Evolutionary conservation across 2,888 invertebrate genomes (phyloP).

Genomic region (Pollenia labialis): DNA sequence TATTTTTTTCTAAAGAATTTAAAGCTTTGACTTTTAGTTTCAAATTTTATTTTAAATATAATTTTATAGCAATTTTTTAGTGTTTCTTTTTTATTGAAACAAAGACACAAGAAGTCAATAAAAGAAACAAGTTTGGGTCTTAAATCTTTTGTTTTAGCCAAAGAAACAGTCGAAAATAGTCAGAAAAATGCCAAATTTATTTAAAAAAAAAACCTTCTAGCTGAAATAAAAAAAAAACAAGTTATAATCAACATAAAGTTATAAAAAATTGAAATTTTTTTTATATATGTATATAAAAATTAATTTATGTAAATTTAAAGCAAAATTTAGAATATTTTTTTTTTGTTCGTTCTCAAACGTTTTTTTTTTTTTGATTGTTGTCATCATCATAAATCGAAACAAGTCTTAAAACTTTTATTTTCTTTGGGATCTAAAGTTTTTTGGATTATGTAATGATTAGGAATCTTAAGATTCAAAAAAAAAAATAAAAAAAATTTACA

Average conservation of each 20-base stretch:
- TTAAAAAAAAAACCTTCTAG: slow-evolving; percentile 26
- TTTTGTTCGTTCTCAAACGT: background rate
- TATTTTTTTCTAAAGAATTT: background rate
- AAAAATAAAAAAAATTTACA: background rate
- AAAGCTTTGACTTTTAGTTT: slow-evolving; percentile 8
- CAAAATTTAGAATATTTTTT: slow-evolving; percentile 66
- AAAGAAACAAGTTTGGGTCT: slow-evolving; percentile 69
- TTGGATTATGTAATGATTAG: slow-evolving; percentile 47
- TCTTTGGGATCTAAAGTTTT: slow-evolving; percentile 27
- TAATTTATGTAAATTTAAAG: slow-evolving; percentile 72
- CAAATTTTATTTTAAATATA: slow-evolving; percentile 11
- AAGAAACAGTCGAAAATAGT: background rate
- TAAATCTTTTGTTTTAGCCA: slow-evolving; percentile 72
- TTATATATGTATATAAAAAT: slow-evolving; percentile 34
- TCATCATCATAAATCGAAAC: slow-evolving; percentile 15
- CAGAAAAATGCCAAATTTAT: slow-evolving; percentile 24
- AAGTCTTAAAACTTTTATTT: slow-evolving; percentile 16
- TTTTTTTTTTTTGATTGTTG: slow-evolving; percentile 22
- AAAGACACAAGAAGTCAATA: background rate
- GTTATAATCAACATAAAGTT: slow-evolving; percentile 38
- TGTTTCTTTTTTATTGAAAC: slow-evolving; percentile 1
- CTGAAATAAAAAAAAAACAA: slow-evolving; percentile 41
- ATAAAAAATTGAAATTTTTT: slow-evolving; percentile 9
- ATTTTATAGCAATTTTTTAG: background rate
- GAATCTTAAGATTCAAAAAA: background rate